These are phyloP conservation scores for Pseudomyrmex concolor DNA, from an alignment of 1,140 invertebrate species.

Conservation along the genomic window DNA sequence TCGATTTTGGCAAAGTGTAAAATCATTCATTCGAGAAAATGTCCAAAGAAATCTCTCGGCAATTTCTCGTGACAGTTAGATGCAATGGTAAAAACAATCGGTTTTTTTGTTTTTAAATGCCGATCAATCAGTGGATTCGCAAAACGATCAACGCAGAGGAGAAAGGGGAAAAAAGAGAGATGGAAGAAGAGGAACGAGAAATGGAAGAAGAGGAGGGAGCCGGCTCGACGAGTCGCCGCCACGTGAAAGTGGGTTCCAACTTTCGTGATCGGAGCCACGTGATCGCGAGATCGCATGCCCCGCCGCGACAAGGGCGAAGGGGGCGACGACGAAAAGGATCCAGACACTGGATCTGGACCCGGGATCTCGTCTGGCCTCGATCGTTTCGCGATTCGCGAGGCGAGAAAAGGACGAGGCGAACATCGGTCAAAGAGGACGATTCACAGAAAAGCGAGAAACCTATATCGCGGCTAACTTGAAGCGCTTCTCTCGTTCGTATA, in stretches of 20 bases:
- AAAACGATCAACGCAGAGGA: neutral
- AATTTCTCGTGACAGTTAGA: neutral
- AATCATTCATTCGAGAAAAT: neutral
- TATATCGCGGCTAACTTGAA: no score
- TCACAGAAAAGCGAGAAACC: constrained; percentile 27
- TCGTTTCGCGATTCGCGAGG: constrained; percentile 62
- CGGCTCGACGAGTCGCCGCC: constrained; percentile 74
- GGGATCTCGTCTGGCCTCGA: constrained; percentile 72
- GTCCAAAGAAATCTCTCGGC: neutral
- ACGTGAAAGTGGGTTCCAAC: constrained; percentile 78
- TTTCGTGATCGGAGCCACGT: constrained; percentile 74
- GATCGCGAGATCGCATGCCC: constrained; percentile 53
- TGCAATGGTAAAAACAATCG: no score
- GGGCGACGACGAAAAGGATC: constrained; percentile 66
- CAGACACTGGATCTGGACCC: constrained; percentile 52
- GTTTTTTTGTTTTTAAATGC: constrained; percentile 14
- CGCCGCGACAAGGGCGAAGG: constrained; percentile 52
- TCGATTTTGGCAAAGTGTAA: neutral
- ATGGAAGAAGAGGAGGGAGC: constrained; percentile 45
- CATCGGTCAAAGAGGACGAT: neutral
- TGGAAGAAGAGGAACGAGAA: neutral
- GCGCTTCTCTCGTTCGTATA: neutral
- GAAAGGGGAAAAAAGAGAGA: neutral
- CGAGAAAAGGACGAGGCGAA: constrained; percentile 31
- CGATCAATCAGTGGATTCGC: constrained; percentile 23